Evolutionary conservation across 23 tunicate genomes (phyloP).

Genomic region (Oikopleura dioica): DNA sequence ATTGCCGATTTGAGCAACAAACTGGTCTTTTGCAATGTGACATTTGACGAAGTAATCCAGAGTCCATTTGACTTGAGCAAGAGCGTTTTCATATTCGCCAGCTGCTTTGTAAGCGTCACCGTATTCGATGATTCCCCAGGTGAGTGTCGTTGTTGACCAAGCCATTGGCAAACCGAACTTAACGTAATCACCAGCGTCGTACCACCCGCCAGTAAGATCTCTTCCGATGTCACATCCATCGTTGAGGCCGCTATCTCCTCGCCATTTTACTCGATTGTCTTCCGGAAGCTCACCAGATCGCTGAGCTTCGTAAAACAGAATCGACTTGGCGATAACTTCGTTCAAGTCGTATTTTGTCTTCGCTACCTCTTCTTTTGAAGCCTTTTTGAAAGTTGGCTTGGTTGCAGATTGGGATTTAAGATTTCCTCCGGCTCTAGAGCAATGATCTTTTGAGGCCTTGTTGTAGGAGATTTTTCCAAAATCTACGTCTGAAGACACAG

Average conservation of each 20-base stretch:
- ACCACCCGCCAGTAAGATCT: constrained; percentile 9
- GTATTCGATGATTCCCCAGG: constrained; percentile 92
- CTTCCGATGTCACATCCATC: constrained; percentile 6
- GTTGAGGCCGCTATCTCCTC: background rate
- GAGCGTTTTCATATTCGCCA: constrained; percentile 32
- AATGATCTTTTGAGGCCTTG: too few species aligned
- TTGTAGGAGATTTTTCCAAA: too few species aligned
- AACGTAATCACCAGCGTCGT: constrained; percentile 75
- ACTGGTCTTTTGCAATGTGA: constrained; percentile 17
- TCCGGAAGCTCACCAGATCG: background rate
- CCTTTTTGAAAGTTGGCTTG: background rate
- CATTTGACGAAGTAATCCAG: constrained; percentile 77
- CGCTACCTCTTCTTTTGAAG: background rate
- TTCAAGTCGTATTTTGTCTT: constrained; percentile 21
- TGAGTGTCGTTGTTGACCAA: constrained; percentile 72
- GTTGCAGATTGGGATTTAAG: too few species aligned
- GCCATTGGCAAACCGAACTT: constrained; percentile 96
- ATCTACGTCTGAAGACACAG: too few species aligned
- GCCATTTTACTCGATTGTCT: background rate
- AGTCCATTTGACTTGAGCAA: constrained; percentile 46
- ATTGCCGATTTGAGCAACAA: constrained; percentile 27
- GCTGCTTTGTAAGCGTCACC: constrained; percentile 41
- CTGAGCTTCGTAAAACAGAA: constrained; percentile 26
- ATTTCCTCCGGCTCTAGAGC: too few species aligned
- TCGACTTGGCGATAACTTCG: constrained; percentile 17